phyloP scores from a whole-genome alignment of 2,888 invertebrate genomes.

The Malachius bipustulatus region DNA sequence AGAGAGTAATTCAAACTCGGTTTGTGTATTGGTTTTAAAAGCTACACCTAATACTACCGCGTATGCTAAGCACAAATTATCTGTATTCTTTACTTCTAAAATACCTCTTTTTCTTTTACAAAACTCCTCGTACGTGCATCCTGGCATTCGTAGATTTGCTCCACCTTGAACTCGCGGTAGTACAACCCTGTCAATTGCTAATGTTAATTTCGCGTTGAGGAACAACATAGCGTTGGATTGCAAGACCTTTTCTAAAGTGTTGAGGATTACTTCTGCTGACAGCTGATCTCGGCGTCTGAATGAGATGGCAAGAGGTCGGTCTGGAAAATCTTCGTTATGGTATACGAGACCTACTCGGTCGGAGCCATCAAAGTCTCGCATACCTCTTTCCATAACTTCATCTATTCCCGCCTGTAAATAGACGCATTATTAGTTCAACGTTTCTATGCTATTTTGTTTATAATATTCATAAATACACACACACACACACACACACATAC shows the following conservation, averaged over 20 bases:
- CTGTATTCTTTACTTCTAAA: no score
- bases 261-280: constrained; percentile 3
- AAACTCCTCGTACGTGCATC: background rate
- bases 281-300: constrained; percentile 7
- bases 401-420: background rate
- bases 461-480: no score
- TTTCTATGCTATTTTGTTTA: no score
- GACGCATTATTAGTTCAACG: no score
- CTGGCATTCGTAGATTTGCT: background rate
- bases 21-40: no score
- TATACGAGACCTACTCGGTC: background rate
- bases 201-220: background rate
- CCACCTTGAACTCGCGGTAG: constrained; percentile 6
- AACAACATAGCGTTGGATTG: constrained; percentile 5
- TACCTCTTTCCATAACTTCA: background rate
- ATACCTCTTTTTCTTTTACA: constrained; percentile 3
- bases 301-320: constrained; percentile 4
- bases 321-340: constrained; percentile 7
- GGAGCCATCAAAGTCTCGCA: background rate
- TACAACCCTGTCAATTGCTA: constrained; percentile 1
- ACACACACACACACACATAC: no score
- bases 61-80: no score
- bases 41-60: no score
- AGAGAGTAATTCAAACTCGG: no score
- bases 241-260: constrained; percentile 1